Conservation (phyloP, 2,888 invertebrate species). For the Pyralis farinalis region DNA sequence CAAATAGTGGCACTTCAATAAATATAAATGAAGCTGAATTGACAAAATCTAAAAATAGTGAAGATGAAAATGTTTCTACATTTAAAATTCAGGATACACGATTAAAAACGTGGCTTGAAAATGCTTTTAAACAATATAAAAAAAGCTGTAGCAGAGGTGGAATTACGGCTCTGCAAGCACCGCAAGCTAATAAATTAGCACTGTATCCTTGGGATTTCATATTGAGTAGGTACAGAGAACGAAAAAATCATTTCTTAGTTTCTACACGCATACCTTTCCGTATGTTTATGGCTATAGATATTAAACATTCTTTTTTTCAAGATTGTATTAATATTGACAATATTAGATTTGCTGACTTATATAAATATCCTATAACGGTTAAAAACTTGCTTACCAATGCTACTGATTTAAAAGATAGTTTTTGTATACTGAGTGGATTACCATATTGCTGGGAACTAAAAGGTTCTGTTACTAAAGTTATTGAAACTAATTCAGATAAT, state of each 20-base stretch:
- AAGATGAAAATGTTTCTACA: background rate
- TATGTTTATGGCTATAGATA: slow-evolving; percentile 58
- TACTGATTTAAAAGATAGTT: slow-evolving; percentile 49
- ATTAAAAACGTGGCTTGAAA: slow-evolving; percentile 52
- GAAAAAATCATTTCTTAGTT: slow-evolving; percentile 59
- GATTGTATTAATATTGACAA: slow-evolving; percentile 58
- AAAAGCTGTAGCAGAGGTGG: slow-evolving; percentile 36
- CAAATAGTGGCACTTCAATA: too few species aligned
- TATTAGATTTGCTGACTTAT: slow-evolving; percentile 50
- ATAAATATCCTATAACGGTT: slow-evolving; percentile 58
- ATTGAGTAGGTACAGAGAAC: slow-evolving; percentile 51
- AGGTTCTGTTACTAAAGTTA: slow-evolving; percentile 55
- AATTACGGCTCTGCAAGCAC: slow-evolving; percentile 43
- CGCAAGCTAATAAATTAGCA: slow-evolving; percentile 45
- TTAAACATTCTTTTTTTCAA: slow-evolving; percentile 39
- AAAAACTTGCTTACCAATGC: slow-evolving; percentile 57
- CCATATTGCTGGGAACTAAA: slow-evolving; percentile 64
- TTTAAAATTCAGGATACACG: slow-evolving; percentile 17
- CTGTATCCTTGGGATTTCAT: slow-evolving; percentile 62
- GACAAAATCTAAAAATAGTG: too few species aligned
- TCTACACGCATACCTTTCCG: slow-evolving; percentile 48
- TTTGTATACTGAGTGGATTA: slow-evolving; percentile 65
- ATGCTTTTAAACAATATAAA: slow-evolving; percentile 56
- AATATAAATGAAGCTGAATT: too few species aligned
- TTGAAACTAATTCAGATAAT: slow-evolving; percentile 17